These are phyloP conservation scores for Yponomeuta evonymella DNA, from an alignment of 2,888 invertebrate species.

Conservation along the genomic window DNA sequence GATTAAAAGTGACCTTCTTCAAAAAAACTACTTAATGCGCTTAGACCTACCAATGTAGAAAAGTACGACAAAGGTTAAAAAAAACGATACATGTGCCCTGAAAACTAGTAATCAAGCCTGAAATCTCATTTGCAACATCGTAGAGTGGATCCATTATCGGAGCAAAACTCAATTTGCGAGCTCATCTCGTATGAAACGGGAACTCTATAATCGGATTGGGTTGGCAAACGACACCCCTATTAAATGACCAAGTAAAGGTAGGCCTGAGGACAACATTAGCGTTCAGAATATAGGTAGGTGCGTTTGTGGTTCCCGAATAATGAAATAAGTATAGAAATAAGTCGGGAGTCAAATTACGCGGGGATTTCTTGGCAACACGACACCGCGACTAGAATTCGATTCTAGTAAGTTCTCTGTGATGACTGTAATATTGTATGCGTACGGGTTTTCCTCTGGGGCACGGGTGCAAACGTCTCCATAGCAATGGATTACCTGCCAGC, in stretches of 20 bases:
- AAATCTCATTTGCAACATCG: constrained; percentile 6
- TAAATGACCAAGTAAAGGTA: constrained; percentile 23
- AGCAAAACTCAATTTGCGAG: constrained; percentile 8
- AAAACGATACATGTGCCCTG: not conserved
- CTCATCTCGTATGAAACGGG: constrained; percentile 27
- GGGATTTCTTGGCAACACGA: constrained; percentile 2
- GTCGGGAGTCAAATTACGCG: not conserved
- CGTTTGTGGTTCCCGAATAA: not conserved
- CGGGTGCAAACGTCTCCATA: too few relatives aligned
- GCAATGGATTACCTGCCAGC: too few relatives aligned
- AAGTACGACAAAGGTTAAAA: too few relatives aligned
- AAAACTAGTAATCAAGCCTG: not conserved
- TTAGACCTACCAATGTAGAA: too few relatives aligned
- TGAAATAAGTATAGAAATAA: not conserved
- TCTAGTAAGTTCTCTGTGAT: not conserved
- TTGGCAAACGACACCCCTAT: constrained; percentile 37
- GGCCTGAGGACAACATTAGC: constrained; percentile 20
- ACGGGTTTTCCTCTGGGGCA: too few relatives aligned
- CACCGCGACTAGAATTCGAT: constrained; percentile 9
- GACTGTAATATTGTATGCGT: too few relatives aligned
- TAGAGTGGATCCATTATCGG: constrained; percentile 5
- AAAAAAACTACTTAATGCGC: too few relatives aligned
- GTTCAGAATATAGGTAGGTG: not conserved
- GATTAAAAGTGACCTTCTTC: too few relatives aligned
- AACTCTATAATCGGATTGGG: constrained; percentile 39